Percentiles rank a stretch among this genome's conserved stretches.
phyloP scores from a whole-genome alignment of 2,797 vertebrate species.

The Falco cherrug region DNA sequence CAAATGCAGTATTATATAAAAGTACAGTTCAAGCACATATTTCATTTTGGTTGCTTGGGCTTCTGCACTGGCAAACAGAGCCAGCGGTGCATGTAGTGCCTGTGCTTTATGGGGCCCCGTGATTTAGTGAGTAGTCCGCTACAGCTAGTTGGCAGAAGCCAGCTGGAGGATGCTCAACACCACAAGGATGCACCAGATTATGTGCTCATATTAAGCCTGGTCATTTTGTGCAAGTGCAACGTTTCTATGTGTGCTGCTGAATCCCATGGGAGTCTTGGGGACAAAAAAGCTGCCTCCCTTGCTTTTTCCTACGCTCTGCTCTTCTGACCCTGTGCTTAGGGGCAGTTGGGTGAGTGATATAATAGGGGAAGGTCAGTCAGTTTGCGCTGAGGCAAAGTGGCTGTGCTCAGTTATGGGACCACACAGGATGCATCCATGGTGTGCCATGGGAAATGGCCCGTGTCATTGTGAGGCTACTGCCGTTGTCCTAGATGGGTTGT shows the following conservation, averaged over 20 bases:
- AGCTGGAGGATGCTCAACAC: neutral
- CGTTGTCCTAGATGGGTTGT: neutral
- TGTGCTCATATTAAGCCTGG: neutral
- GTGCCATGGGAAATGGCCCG: neutral
- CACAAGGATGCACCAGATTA: neutral
- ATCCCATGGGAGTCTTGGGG: rapidly evolving
- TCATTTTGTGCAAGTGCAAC: neutral
- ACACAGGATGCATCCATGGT: neutral
- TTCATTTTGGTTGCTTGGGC: neutral
- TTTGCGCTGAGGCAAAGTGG: neutral
- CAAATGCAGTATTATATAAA: neutral
- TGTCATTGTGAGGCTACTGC: neutral
- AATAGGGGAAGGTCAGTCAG: neutral
- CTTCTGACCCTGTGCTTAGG: neutral
- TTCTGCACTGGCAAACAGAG: neutral
- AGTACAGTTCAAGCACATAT: neutral
- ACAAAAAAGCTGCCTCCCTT: neutral
- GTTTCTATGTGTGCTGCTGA: neutral
- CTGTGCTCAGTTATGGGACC: neutral
- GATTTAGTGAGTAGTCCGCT: neutral
- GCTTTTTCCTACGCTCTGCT: neutral
- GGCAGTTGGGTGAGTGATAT: no score
- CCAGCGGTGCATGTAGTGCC: neutral
- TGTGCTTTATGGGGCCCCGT: neutral
- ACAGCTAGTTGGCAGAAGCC: neutral